Conservation (phyloP, 2,888 invertebrate species). For the Stenotaenia linearis region DNA sequence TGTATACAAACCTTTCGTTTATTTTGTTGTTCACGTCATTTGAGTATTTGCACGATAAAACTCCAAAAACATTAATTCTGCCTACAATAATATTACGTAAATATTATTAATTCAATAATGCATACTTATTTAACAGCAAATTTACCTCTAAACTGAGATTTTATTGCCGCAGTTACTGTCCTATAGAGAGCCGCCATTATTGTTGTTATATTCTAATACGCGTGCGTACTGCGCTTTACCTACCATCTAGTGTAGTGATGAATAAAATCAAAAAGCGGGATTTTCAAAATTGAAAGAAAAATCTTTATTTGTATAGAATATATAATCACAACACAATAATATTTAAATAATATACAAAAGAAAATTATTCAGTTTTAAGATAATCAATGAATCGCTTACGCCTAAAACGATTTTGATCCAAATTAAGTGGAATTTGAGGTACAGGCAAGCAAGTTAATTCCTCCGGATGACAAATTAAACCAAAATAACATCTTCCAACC, state of each 20-base stretch:
- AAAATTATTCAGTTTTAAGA: no score
- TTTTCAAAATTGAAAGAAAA: no score
- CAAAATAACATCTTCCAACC: not conserved
- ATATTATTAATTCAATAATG: not conserved
- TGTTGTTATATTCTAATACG: not conserved
- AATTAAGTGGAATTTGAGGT: not conserved
- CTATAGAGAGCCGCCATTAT: not conserved
- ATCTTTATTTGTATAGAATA: no score
- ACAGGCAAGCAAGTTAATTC: conserved; percentile 1
- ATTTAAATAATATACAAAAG: no score
- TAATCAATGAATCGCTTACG: not conserved
- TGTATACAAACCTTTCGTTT: not conserved
- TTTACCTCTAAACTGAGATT: not conserved
- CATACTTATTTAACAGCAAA: not conserved
- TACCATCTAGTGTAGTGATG: not conserved
- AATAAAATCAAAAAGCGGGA: no score
- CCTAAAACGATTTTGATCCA: not conserved
- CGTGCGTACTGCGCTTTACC: not conserved
- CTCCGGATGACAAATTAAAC: conserved; percentile 1
- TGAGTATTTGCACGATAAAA: not conserved
- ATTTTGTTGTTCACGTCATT: not conserved
- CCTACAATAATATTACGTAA: not conserved
- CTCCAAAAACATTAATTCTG: not conserved
- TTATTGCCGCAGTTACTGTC: not conserved
- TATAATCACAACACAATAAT: no score